A percentile compares a stretch with the other conserved stretches of the same genome.
Evolutionary conservation across 1,140 invertebrate species (phyloP).

Genomic region (Sycobia sp.): DNA sequence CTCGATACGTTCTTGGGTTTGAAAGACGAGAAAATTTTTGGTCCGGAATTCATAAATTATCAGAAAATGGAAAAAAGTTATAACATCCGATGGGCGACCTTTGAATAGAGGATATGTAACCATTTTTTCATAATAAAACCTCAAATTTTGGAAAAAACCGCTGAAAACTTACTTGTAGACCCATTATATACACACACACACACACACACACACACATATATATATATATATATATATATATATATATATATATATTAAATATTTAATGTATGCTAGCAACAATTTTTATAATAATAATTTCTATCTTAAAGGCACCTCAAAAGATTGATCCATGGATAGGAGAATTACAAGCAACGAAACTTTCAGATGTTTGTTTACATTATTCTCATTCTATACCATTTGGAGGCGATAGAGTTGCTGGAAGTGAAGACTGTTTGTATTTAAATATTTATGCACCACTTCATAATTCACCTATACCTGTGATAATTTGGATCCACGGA

Average conservation of each 20-base stretch:
- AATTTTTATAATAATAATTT: background rate
- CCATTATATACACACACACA: background rate
- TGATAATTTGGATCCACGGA: conserved; percentile 41
- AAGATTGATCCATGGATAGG: conserved; percentile 54
- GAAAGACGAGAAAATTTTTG: too few relatives aligned
- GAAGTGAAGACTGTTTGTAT: conserved; percentile 63
- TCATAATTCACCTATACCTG: conserved; percentile 5
- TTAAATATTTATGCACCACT: conserved; percentile 63
- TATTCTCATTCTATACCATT: conserved; percentile 36
- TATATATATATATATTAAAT: background rate
- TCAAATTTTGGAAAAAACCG: too few relatives aligned
- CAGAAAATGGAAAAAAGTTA: too few relatives aligned
- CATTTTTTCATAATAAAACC: too few relatives aligned
- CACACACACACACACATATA: background rate
- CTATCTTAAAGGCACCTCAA: conserved; percentile 48
- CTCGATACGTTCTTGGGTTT: too few relatives aligned
- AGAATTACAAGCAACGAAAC: conserved; percentile 52
- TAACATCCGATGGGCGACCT: too few relatives aligned
- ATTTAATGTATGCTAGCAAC: background rate
- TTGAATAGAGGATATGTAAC: background rate
- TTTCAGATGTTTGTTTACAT: conserved; percentile 54
- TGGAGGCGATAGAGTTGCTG: conserved; percentile 29
- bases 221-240: background rate
- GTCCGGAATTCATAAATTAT: too few relatives aligned
- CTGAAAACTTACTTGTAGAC: too few relatives aligned